Base-by-base conservation (phyloP, 1,140 invertebrate genomes). In the Archivesica marissinica region DNA sequence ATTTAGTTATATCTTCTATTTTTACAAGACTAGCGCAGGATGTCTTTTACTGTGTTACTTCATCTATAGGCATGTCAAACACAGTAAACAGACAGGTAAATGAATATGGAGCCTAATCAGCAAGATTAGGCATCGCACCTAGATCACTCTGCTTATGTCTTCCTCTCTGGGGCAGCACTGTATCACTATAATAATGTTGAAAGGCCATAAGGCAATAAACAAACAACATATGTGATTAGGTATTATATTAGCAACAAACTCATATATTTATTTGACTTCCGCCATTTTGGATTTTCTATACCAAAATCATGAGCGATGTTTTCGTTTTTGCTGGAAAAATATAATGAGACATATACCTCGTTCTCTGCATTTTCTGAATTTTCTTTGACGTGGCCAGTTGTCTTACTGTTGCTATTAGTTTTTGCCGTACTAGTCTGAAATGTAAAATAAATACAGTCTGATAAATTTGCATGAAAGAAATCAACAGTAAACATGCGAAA, bases 351-450 rank as follows among this genome's bases (percentile, higher is more conserved):
- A 68, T 81, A 84, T 87, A 93, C 92, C 92, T 93, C 95, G 93
- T 95, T 94, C 88, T 95, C 94, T 70, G 90, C 93, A 88, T 93
- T 92, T 78, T 93, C 92, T 30, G 88, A 78, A 54, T 84, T 90
- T 86, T 95, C 95, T 86, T 92, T 93, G n/a, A n/a, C n/a, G n/a
- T n/a, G n/a, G 50, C 93, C 94, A 88, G 93, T 92, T 91, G 91
- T 93, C 94, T 92, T 95, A 92, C 88, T 90, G 88, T 90, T 94
- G 93, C 89, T 93, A 91, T 92, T 91, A 59, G 92, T 92, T 91
- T 95, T 95, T 59, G 91, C 90, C 81, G 94, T 90, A n/a, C n/a
- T n/a, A 85, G 95, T 94, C 95, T 95, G 90, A 81, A 95, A 94
- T 44, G 86, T 78, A 52, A 44, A 25, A 47, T 15, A 47, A 72